Evolutionary conservation across 2,888 invertebrate genomes (phyloP), one percentile per base, ranked within the genome.

Genomic region (Cosmorhoe ocellata): DNA sequence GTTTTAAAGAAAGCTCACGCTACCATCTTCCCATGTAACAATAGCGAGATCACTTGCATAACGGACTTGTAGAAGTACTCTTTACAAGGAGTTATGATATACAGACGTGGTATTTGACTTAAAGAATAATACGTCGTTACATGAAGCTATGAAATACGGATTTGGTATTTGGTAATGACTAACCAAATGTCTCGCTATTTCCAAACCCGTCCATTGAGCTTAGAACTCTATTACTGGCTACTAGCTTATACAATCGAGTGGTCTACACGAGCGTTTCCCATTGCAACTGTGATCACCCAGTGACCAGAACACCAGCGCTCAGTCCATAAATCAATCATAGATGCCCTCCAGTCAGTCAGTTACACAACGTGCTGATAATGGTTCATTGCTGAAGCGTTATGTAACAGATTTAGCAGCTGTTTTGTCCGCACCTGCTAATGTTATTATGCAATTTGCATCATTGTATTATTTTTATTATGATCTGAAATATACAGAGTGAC

Each of bases 11-110:
- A 81, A 82, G 77, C 74, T 61, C 49, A 50, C 54, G 69, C 22
- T 46, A 36, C 27, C 26, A 9, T 41, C 27, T 79, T 81, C 77
- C 69, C 79, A 81, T 72, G 66, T 67, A 63, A 81, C 77, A 81
- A 79, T 78, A 59, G 73, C 66, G 67, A 67, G 63, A 53, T 32
- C 36, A 44, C 44, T 59, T 63, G 56, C 42, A 46, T 56, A 60
- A 59, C 46, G 51, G 58, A 50, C 31, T 24, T 28, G 12, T 11
- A 32, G 11, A 18, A 24, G 18, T 18, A 18, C 18, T 18, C 18
- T 2, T 18, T 18, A 18, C 18, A 18, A 3, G 4, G 18, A 18
- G 18, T 18, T 18, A 4, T 18, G 4, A 18, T 3, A 18, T 18
- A 18, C 4, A 4, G 18, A 18, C 4, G 18, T 18, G 18, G 18